phyloP scores from a whole-genome alignment of 30 jellyfish, hydroid and myxozoan genomes.

The Cassiopea andromeda region DNA sequence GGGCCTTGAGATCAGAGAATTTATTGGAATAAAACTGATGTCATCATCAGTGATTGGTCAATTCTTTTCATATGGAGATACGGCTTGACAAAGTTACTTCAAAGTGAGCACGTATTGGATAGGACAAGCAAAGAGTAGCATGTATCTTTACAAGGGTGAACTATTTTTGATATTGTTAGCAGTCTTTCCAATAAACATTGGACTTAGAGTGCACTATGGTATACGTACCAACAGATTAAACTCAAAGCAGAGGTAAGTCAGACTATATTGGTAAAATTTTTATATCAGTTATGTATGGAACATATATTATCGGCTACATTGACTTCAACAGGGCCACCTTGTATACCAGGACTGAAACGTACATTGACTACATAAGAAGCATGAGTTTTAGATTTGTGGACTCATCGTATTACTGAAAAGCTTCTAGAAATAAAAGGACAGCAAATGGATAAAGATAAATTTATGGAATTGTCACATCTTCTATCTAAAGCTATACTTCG shows the following conservation, averaged over 20 bases:
- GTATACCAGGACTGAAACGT: no score
- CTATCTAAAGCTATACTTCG: no score
- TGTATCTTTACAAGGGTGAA: conserved; percentile 11
- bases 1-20: background rate
- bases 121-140: background rate
- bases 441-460: no score
- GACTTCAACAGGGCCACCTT: no score
- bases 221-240: conserved; percentile 49
- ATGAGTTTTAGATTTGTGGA: no score
- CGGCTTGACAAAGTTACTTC: conserved; percentile 31
- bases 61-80: conserved; percentile 9
- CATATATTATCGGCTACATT: no score
- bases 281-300: no score
- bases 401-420: no score
- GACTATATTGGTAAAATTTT: background rate
- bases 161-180: conserved; percentile 15
- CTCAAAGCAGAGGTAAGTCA: conserved; percentile 27
- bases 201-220: conserved; percentile 55
- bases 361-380: no score
- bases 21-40: conserved; percentile 53
- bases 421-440: no score
- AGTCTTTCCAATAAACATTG: conserved; percentile 17
- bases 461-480: no score
- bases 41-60: conserved; percentile 59
- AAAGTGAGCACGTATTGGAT: conserved; percentile 29